These are phyloP conservation scores for Gephyroberyx darwinii DNA, from an alignment of 2,797 vertebrate species.

Conservation along the genomic window DNA sequence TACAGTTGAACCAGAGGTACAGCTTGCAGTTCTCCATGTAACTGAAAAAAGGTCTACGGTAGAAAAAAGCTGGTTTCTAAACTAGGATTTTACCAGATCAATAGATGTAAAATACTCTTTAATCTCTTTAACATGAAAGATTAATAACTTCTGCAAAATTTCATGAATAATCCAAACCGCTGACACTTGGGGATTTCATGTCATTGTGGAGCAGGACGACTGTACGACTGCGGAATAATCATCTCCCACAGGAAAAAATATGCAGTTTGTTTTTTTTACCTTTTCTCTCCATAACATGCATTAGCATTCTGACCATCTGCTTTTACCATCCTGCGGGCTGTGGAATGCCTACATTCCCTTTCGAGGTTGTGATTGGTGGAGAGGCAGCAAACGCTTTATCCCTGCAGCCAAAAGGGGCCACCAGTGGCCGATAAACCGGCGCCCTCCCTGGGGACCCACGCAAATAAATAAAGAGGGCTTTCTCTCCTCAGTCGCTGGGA, in stretches of 20 bases:
- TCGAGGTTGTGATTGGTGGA: slow-evolving; percentile 60
- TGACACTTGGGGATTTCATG: slow-evolving; percentile 17
- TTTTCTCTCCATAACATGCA: slow-evolving; percentile 10
- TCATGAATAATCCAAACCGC: background rate
- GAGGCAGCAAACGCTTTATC: slow-evolving; percentile 42
- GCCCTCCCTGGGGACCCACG: slow-evolving; percentile 48
- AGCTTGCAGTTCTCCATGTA: slow-evolving; percentile 22
- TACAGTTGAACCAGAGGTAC: slow-evolving; percentile 24
- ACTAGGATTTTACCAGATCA: slow-evolving; percentile 27
- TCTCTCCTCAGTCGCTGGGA: slow-evolving; percentile 51
- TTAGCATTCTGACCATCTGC: slow-evolving; percentile 53
- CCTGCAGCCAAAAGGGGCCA: slow-evolving; percentile 48
- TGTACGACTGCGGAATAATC: slow-evolving; percentile 42
- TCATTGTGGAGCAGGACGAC: slow-evolving; percentile 19
- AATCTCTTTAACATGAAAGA: slow-evolving; percentile 26
- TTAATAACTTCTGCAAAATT: slow-evolving; percentile 15
- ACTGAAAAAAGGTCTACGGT: background rate
- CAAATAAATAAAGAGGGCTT: slow-evolving; percentile 69
- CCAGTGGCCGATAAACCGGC: slow-evolving; percentile 50
- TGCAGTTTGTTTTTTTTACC: slow-evolving; percentile 30
- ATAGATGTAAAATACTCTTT: slow-evolving; percentile 33
- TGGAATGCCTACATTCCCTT: slow-evolving; percentile 55
- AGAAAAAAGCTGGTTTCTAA: slow-evolving; percentile 7
- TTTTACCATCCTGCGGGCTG: slow-evolving; percentile 57
- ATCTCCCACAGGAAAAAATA: slow-evolving; percentile 30